Base-by-base conservation (phyloP, 1,140 invertebrate species). In the Helicoverpa armigera region DNA sequence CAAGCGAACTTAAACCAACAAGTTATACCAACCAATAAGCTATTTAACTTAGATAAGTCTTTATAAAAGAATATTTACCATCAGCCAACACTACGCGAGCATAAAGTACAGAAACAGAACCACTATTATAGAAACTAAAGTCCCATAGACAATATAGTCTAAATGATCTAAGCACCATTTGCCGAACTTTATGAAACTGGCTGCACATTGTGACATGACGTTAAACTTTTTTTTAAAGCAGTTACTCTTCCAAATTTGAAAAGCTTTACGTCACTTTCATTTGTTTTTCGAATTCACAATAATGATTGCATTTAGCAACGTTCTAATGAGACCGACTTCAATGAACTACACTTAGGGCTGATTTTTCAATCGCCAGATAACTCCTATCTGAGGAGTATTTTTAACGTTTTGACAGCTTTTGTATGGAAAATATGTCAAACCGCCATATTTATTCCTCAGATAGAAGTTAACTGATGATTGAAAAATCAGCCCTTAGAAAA, bases 91-190 rank as follows among this genome's bases (percentile, higher is more conserved):
- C 70, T 81, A 77, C 48, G 48, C 29, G n/a, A 85, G 3, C 80
- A 89, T 83, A 56, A 83, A 91, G 78, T 91, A 92, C 23, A 90
- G 18, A 58, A 93, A 91, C 12, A 91, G 9, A 3, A 31, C 60
- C 0, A 91, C n/a, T 0, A 90, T 35, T 4, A 87, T 70, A 1
- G 86, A 23, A 0, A 85, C 53, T 7, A 93, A 18, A n/a, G 89
- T 48, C 0, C 76, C 88, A 14, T 90, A 92, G n/a, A 92, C 70
- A 11, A 91, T 60, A 35, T 87, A 89, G 51, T 91, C 91, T 58
- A 93, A 61, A 53, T 91, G 74, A 14, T 86, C 83, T 13, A 89
- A 74, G 51, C 80, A 89, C 84, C 86, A 90, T 12, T 51, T 18
- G 2, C 12, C 29, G 16, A 23, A 60, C 35, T 53, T 48, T 76